Evolutionary conservation across 2,797 vertebrate species (phyloP).

Genomic region (Kryptopterus vitreolus): DNA sequence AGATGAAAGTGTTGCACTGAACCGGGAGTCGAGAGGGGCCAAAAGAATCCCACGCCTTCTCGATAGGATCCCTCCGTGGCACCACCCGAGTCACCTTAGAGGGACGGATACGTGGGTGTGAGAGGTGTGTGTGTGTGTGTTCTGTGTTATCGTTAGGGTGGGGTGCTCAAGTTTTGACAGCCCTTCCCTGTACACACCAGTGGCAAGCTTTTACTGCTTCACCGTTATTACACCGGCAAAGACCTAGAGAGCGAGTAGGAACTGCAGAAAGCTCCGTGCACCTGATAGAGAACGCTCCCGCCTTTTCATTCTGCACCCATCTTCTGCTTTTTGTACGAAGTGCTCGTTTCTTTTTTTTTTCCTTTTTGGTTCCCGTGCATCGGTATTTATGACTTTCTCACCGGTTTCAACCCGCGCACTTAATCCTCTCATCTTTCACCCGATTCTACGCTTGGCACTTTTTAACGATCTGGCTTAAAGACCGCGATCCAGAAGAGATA

Average conservation of each 20-base stretch:
- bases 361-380: neutral
- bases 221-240: constrained; percentile 45
- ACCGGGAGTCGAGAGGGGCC: neutral
- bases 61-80: constrained; percentile 21
- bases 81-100: constrained; percentile 67
- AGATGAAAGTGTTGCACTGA: constrained; percentile 64
- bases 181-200: constrained; percentile 55
- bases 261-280: constrained; percentile 15
- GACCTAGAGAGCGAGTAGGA: neutral
- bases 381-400: constrained; percentile 55
- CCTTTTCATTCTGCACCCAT: neutral
- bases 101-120: constrained; percentile 67
- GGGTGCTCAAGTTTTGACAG: constrained; percentile 61
- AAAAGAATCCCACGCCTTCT: constrained; percentile 10
- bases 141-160: constrained; percentile 44
- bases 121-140: too few relatives aligned
- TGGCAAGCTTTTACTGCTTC: constrained; percentile 55
- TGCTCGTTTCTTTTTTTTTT: too few relatives aligned
- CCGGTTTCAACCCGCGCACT: constrained; percentile 35
- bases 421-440: neutral
- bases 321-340: constrained; percentile 23
- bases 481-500: constrained; percentile 9
- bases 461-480: constrained; percentile 49
- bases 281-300: neutral
- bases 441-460: constrained; percentile 53